Base-by-base conservation (phyloP, 2,113 vertebrate genomes). In the Pionites leucogaster region DNA sequence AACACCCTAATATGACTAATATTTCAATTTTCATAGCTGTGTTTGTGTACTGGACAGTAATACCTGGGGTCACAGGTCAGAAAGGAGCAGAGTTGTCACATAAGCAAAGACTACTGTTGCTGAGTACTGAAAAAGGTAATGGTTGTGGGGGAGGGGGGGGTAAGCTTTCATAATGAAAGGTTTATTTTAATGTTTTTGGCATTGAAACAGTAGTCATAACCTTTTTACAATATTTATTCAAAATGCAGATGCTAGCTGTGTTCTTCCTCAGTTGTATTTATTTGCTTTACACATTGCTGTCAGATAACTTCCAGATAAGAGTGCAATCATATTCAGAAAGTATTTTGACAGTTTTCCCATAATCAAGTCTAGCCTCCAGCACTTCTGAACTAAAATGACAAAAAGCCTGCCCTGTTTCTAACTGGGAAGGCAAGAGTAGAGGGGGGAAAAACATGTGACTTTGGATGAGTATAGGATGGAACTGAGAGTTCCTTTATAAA, bases 211-310 rank as follows among this genome's bases (percentile, higher is more conserved):
- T 14, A 59, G 29, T 37, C 6, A 3, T 42, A 33, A 49, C 15
- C 19, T 39, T 65, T 85, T 37, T 60, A 37, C n/a, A 50, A 23
- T 10, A 10, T 64, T 28, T 59, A 37, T 33, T 64, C 17, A 20
- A 20, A 81, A 17, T 0, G 1, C 10, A 11, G n/a, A 11, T 52
- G 13, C 67, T 71, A 62, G 31, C 35, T 1, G 0, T 67, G 27
- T 55, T 86, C 35, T 86, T 23, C 31, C 41, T 82, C 24, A 18
- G 1, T 67, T 16, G 1, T 39, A n/a, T 18, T 23, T 42, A 78
- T 22, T 53, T 62, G 55, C 42, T 78, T 72, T 72, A 62, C 24
- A 28, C 23, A 4, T 42, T 52, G 60, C 24, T 76, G 41, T 57
- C 37, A 46, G 35, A 8, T 47, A 47, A 25, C 28, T 71, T 28